These are phyloP conservation scores for Strigops habroptila DNA, from an alignment of 2,113 vertebrate genomes.

Conservation along the genomic window DNA sequence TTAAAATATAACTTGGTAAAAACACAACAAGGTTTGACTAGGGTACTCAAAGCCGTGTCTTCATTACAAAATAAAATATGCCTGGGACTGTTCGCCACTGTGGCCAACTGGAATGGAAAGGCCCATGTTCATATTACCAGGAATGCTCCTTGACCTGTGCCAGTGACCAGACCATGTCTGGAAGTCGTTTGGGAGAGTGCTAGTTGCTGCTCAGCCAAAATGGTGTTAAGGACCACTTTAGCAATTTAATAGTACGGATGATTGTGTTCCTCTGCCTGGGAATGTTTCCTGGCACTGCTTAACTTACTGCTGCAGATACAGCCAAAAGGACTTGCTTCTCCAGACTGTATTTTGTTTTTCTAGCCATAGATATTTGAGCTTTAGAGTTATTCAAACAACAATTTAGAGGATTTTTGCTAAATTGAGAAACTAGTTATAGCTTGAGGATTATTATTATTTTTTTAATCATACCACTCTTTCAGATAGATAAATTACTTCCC, in stretches of 20 bases:
- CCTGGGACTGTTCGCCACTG: neutral
- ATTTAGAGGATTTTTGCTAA: neutral
- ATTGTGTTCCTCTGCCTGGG: slow-evolving; percentile 14
- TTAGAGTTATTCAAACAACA: neutral
- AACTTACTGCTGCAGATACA: neutral
- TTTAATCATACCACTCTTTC: neutral
- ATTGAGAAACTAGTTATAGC: neutral
- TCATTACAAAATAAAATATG: neutral
- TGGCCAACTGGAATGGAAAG: neutral
- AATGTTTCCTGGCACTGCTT: slow-evolving; percentile 31
- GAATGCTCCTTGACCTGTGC: neutral
- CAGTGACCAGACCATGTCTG: neutral
- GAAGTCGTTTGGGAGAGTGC: neutral
- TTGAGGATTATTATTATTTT: neutral
- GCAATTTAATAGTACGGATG: slow-evolving; percentile 9
- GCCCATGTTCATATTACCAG: neutral
- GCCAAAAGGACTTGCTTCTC: slow-evolving; percentile 10
- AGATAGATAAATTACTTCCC: neutral
- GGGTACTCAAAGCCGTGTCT: neutral
- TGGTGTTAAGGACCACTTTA: slow-evolving; percentile 4
- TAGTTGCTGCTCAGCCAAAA: slow-evolving; percentile 23
- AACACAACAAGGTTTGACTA: neutral
- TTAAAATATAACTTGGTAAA: neutral
- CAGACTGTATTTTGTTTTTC: slow-evolving; percentile 24
- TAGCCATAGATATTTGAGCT: neutral